phyloP scores from a whole-genome alignment of 1,140 invertebrate genomes.

The Brachionus angularis region DNA sequence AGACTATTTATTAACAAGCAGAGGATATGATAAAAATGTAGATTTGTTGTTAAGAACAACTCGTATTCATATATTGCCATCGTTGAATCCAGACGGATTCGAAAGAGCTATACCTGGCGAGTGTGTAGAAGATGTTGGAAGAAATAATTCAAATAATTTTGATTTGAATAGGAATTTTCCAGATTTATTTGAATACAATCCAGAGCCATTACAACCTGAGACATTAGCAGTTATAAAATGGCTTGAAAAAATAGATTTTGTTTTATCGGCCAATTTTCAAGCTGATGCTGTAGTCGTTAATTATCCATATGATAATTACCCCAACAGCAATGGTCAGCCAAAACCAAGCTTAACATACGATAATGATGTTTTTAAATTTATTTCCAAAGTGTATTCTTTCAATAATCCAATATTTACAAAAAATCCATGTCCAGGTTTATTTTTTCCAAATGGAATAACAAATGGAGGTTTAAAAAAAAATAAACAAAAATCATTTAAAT shows the following conservation, averaged over 20 bases:
- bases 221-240: slow-evolving; percentile 85
- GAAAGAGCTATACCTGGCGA: background rate
- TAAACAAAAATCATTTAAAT: background rate
- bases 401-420: slow-evolving; percentile 17
- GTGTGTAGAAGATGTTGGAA: slow-evolving; percentile 66
- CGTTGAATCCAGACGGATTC: slow-evolving; percentile 75
- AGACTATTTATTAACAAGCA: slow-evolving; percentile 74
- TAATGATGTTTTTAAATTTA: slow-evolving; percentile 23
- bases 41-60: slow-evolving; percentile 68
- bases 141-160: slow-evolving; percentile 73
- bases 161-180: slow-evolving; percentile 97
- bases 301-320: slow-evolving; percentile 64
- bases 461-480: slow-evolving; percentile 40
- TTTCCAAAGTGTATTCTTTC: slow-evolving; percentile 6
- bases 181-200: slow-evolving; percentile 60
- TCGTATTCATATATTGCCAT: slow-evolving; percentile 77
- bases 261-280: slow-evolving; percentile 91
- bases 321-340: background rate
- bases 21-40: slow-evolving; percentile 67
- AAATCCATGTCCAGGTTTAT: background rate
- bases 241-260: slow-evolving; percentile 79
- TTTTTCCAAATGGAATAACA: slow-evolving; percentile 37
- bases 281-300: slow-evolving; percentile 85
- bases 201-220: slow-evolving; percentile 69
- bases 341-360: slow-evolving; percentile 19